Evolutionary conservation across 2,113 vertebrate genomes (phyloP).

Genomic region (Mionectes macconnelli): DNA sequence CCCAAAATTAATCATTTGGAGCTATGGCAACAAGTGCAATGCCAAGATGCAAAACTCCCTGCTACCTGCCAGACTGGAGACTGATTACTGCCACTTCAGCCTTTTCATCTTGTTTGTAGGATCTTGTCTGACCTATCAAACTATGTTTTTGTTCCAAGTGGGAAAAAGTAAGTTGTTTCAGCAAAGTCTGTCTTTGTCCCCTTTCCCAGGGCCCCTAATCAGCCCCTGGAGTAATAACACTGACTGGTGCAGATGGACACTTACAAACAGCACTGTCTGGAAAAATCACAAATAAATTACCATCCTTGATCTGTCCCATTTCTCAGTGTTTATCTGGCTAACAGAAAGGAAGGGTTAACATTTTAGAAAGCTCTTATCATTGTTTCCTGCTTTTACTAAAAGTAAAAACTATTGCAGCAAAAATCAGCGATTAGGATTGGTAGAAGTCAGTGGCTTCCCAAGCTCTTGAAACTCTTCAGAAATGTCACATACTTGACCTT

Average conservation of each 20-base stretch:
- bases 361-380: background rate
- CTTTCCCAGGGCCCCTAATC: background rate
- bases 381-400: background rate
- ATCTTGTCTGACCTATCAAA: background rate
- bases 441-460: background rate
- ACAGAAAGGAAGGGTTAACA: background rate
- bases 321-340: background rate
- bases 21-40: background rate
- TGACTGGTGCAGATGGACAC: background rate
- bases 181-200: background rate
- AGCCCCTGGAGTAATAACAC: background rate
- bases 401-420: background rate
- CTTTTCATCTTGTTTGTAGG: background rate
- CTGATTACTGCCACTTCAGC: background rate
- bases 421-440: background rate
- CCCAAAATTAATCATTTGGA: constrained; percentile 21
- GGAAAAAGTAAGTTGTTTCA: background rate
- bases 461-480: background rate
- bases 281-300: background rate
- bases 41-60: background rate
- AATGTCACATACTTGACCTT: background rate
- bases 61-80: background rate
- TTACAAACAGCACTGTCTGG: background rate
- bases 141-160: background rate
- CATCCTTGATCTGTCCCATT: background rate